Evolutionary conservation across 1,140 invertebrate species (phyloP), one percentile per base, ranked within the genome.

Genomic region (Drosophila ambigua): DNA sequence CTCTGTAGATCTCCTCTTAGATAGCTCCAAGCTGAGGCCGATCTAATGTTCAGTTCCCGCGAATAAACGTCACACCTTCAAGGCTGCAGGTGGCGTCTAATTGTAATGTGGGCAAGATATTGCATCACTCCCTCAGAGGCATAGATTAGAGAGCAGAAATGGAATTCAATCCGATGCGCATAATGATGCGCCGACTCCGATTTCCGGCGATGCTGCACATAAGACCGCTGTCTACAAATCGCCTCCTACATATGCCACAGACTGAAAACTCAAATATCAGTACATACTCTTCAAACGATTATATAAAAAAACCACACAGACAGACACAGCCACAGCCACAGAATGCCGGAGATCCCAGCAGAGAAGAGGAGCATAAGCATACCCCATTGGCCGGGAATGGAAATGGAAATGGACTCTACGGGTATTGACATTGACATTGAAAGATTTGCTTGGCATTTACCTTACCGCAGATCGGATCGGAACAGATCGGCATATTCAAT

Each of bases 371-470:
- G 59, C 58, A 24, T 52, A 52, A 43, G 23, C 23, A 31, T 23
- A 15, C 26, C 26, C 20, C 20, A 41, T 20, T 72, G 43, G 49
- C 58, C 52, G 60, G 45, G 54, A 48, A 59, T 54, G 24, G 23
- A 7, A 44, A 51, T 73, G 35, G 64, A 51, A 59, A 54, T 59
- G 16, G 62, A 67, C 45, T 61, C 64, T 35, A 35, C 31, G 9
- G 44, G 16, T 57, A 85, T 88, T 88, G 84, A 83, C 83, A 88
- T 88, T 88, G 83, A 88, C 83, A 88, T 88, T 88, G 83, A 83
- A 88, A 88, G 83, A 81, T 75, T 78, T 49, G 76, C 77, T 72
- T 59, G 59, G 60, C 60, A 51, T 20, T 20, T 20, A 20, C 20
- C 31, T 58, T 43, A 23, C 45, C 11, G 26, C 31, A 35, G 16